phyloP scores from a whole-genome alignment of 2,113 vertebrate genomes.

The Orthonyx spaldingii region DNA sequence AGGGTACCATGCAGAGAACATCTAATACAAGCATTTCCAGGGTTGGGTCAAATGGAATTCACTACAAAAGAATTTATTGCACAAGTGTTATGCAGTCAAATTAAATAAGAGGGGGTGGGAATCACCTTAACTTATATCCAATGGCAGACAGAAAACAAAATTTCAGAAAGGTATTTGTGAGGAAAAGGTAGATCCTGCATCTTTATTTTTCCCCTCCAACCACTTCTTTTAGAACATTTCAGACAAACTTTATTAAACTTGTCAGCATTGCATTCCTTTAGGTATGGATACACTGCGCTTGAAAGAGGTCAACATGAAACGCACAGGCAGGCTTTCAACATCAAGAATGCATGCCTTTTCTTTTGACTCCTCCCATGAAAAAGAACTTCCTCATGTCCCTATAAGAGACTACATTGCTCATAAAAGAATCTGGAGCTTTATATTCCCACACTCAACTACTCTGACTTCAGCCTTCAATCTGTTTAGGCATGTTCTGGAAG shows the following conservation, averaged over 20 bases:
- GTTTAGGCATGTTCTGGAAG: not conserved
- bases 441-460: not conserved
- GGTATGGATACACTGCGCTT: not conserved
- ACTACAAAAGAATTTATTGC: not conserved
- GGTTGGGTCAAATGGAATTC: not conserved
- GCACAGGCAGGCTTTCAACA: not conserved
- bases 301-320: not conserved
- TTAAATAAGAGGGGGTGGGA: rapidly evolving
- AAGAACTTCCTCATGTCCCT: not conserved
- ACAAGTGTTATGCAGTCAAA: not conserved
- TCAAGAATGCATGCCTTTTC: not conserved
- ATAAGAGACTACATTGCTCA: not conserved
- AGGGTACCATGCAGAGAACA: not conserved
- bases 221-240: not conserved
- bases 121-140: not conserved
- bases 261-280: not conserved
- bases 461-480: not conserved
- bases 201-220: not conserved
- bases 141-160: not conserved
- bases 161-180: not conserved
- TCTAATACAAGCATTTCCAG: not conserved
- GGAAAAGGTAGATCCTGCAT: not conserved
- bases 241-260: not conserved
- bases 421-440: not conserved
- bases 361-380: not conserved